phyloP scores from a whole-genome alignment of 2,888 invertebrate genomes.

The Callinectes sapidus region DNA sequence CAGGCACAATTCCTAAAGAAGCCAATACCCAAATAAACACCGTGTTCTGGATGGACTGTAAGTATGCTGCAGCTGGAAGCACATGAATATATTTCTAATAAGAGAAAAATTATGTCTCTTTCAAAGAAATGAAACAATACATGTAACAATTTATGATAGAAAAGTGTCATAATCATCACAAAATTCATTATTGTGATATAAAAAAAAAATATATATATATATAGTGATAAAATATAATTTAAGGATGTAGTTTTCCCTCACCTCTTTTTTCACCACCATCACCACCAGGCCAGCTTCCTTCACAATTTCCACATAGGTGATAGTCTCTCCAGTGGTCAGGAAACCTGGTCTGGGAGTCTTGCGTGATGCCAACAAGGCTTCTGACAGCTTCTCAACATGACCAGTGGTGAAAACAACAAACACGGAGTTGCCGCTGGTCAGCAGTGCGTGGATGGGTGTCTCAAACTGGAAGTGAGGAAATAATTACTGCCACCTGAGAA shows the following conservation, averaged over 20 bases:
- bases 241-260: not conserved
- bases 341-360: slow-evolving; percentile 49
- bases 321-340: slow-evolving; percentile 38
- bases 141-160: no score
- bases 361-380: slow-evolving; percentile 42
- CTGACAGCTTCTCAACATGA: slow-evolving; percentile 41
- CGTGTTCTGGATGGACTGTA: no score
- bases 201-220: no score
- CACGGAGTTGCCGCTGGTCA: slow-evolving; percentile 43
- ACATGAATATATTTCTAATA: no score
- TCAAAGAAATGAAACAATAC: no score
- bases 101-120: no score
- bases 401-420: slow-evolving; percentile 57
- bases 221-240: not conserved
- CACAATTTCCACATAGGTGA: slow-evolving; percentile 48
- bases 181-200: not conserved
- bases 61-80: no score
- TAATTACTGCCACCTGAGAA: not conserved
- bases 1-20: no score
- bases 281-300: slow-evolving; percentile 8
- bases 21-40: no score
- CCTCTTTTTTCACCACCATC: slow-evolving; percentile 41
- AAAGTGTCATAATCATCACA: not conserved
- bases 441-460: slow-evolving; percentile 48
- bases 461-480: slow-evolving; percentile 46